Evolutionary conservation across 1,140 invertebrate species (phyloP), one percentile per base, ranked within the genome.

Genomic region (Drosophila nigrodunni): DNA sequence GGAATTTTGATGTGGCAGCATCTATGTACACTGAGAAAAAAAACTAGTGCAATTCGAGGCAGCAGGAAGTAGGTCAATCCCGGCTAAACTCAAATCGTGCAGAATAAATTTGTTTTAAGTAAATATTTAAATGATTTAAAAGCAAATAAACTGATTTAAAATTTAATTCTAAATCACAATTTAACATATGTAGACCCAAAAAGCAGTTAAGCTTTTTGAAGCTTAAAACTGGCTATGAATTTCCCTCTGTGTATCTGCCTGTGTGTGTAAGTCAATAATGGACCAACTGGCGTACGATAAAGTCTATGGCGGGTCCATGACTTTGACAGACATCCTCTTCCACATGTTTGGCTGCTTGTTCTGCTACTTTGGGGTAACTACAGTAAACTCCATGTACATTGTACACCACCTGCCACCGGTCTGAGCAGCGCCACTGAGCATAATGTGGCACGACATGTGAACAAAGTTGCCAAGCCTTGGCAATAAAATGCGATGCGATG

Each of bases 1-100:
- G 46, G 60, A 85, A 85, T 77, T 83, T 85, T 78, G 73, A 83
- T 83, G 80, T 57, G 58, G 65, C 67, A 73, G 25, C 25, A 30
- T 30, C 25, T 30, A 30, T 30, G 25, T 30, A 30, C 25, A 30
- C 25, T 30, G 25, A 30, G 6, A 3, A 30, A 4, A 25, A 30
- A 30, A 30, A 30, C 25, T 30, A 30, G 2, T 5, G 6, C 1
- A 30, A 4, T 30, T 30, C 6, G 25, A 30, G 6, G 4, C 6
- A 30, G 6, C 0, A 30, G 3, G 25, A 30, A 5, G 25, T 30
- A 30, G 25, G 25, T 4, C 25, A 30, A 30, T 30, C 25, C 25
- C 25, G 3, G 25, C 6, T 21, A 21, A 21, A 21, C 18, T 21
- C 18, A 21, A 21, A 21, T 30, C 25, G 25, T 5, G 25, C 25